phyloP scores from a whole-genome alignment of 30 jellyfish, hydroid and myxozoan species.

The Nemopilema nomurai region DNA sequence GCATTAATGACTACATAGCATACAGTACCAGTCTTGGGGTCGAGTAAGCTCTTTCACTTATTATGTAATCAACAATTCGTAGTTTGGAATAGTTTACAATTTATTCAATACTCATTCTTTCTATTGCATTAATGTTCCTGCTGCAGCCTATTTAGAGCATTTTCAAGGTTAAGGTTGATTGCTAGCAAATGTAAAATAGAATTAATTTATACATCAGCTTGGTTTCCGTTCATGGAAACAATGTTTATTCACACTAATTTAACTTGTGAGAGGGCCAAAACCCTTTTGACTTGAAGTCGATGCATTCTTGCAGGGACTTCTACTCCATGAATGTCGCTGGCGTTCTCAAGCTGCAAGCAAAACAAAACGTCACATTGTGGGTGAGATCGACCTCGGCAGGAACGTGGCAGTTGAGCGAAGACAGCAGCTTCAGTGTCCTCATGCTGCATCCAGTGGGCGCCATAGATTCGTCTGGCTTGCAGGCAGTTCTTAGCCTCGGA shows the following conservation, averaged over 20 bases:
- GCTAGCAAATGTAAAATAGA: no score
- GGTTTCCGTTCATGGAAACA: no score
- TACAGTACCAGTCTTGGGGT: conserved; percentile 49
- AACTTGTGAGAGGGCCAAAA: neutral
- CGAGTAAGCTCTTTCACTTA: conserved; percentile 18
- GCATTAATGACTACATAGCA: conserved; percentile 73
- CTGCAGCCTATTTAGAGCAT: no score
- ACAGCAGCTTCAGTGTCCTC: conserved; percentile 71
- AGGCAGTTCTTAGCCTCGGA: conserved; percentile 67
- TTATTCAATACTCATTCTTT: no score
- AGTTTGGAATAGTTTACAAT: neutral
- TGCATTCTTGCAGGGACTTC: conserved; percentile 76
- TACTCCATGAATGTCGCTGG: conserved; percentile 85
- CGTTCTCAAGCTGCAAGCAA: conserved; percentile 55
- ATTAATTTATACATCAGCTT: no score
- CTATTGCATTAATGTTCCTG: no score
- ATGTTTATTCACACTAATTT: neutral
- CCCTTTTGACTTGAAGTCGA: neutral
- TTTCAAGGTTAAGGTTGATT: no score
- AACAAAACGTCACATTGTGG: conserved; percentile 73
- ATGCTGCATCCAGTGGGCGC: conserved; percentile 32
- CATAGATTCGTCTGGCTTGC: conserved; percentile 74
- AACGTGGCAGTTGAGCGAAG: conserved; percentile 82
- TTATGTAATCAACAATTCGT: neutral
- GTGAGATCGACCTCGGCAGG: conserved; percentile 63